A percentile compares a stretch with the other conserved stretches of the same genome.
Conservation (phyloP, 1,140 invertebrate genomes). For the Brachionus plicatilis region DNA sequence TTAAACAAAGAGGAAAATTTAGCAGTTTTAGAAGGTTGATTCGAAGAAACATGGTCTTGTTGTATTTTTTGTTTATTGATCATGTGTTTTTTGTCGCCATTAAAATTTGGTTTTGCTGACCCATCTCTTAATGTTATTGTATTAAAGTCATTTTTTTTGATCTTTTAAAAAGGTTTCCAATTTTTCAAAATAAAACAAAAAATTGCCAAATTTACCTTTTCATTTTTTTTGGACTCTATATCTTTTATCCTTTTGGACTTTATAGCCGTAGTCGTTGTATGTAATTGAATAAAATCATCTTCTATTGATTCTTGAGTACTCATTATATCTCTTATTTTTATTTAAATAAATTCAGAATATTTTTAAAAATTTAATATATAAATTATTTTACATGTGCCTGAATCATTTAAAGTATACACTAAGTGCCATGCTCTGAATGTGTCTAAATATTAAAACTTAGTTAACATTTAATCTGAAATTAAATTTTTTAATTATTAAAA, state of each 20-base stretch:
- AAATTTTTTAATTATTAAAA: not conserved
- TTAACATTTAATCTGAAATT: not conserved
- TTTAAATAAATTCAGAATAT: not conserved
- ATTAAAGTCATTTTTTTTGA: too few species aligned
- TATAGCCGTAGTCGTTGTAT: not conserved
- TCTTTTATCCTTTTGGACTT: not conserved
- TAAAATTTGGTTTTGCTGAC: too few species aligned
- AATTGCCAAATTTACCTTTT: not conserved
- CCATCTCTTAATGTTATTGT: too few species aligned
- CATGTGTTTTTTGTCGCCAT: too few species aligned
- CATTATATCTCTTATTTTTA: not conserved
- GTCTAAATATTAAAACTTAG: not conserved
- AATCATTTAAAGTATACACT: not conserved
- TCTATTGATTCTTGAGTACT: not conserved
- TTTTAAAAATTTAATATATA: not conserved
- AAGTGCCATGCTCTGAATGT: not conserved
- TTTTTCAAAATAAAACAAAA: too few species aligned
- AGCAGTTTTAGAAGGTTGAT: not conserved
- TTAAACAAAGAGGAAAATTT: slow-evolving; percentile 38
- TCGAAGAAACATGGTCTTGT: not conserved
- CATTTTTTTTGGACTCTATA: not conserved
- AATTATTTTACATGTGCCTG: slow-evolving; percentile 1
- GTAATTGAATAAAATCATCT: not conserved
- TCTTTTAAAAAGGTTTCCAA: too few species aligned
- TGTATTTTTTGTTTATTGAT: not conserved